Base-by-base conservation (phyloP, 2,113 vertebrate genomes). In the Amblyornis subalaris region DNA sequence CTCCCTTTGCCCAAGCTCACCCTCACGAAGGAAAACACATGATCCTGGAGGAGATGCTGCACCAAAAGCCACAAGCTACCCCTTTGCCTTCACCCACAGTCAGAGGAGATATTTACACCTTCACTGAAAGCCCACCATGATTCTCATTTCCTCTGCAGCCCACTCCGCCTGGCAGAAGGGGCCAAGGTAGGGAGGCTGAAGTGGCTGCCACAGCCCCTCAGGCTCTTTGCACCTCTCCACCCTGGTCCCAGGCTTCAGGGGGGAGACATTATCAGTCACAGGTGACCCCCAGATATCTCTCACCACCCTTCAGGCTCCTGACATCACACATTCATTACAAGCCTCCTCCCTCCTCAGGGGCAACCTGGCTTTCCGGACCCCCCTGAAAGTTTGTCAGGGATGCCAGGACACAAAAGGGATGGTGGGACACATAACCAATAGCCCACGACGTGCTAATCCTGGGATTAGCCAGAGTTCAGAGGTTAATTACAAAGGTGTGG, bases 401-500 rank as follows among this genome's bases (percentile, higher is more conserved):
- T 86, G 48, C 62, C 0, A 1, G 55, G 55, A 66, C 62, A 84
- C 72, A 88, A 51, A 90, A 86, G 20, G 40, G 40, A 53, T 88
- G 65, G 72, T 54, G 51, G 79, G 48, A 93, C 16, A 72, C 58
- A 60, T 54, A 93, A 85, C 47, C 2, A 4, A 93, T 55, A 91
- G 78, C 60, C 91, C 51, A 5, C 80, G 67, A 88, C 0, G 0
- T 7, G 19, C 79, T 95, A 97, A 93, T 94, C 88, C 88, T 74
- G 35, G 61, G 88, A 95, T 94, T 93, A 94, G 28, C 38, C 2
- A 3, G 64, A 93, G 92, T 86, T 95, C 94, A 97, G 88, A 83
- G 95, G 85, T 93, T 95, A 96, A 95, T 91, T 92, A 87, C 82
- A 94, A 94, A 93, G 95, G 90, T 93, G 91, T 50, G 51, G 53